Evolutionary conservation across 2,797 vertebrate species (phyloP), one percentile per base, ranked within the genome.

Genomic region (Carapus acus): DNA sequence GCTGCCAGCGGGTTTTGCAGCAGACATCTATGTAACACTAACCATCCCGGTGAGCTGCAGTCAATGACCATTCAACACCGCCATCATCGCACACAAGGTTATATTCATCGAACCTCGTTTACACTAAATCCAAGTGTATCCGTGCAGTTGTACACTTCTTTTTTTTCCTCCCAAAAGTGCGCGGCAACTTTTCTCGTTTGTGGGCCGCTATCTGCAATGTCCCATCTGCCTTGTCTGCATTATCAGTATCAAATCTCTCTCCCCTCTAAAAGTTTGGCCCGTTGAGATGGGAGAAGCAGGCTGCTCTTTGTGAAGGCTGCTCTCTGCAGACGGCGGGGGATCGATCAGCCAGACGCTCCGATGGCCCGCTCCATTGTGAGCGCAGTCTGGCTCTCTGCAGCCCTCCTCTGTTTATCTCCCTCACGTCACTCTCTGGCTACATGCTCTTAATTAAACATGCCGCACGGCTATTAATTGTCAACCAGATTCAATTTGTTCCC

Each of bases 401-500:
- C 79, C 65, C 68, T 65, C 67, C 76, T 73, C 80, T 82, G 82
- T 86, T 86, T 85, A 83, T 84, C 85, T 85, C 76, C 68, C 69
- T 72, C 75, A 77, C 68, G 79, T 83, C 77, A 40, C 68, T 73
- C 24, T 58, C 74, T 63, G 81, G 75, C 79, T 83, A 79, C 77
- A 82, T 75, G 74, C 84, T 86, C 84, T 88, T 88, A 87, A 87
- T 88, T 87, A 88, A 87, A 87, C 83, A 82, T 76, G 82, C 81
- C 71, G 76, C 72, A 65, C 64, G 74, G 82, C 82, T 85, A 86
- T 90, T 87, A 88, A 89, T 87, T 87, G 87, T 84, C 79, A 83
- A 81, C 81, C 81, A 80, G 76, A 83, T 88, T 88, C 79, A 84
- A 86, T 88, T 87, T 86, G 86, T 86, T 88, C 83, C 78, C 74